Evolutionary conservation across 2,888 invertebrate genomes (phyloP), one percentile per base, ranked within the genome.

Genomic region (Synanthedon tipuliformis): DNA sequence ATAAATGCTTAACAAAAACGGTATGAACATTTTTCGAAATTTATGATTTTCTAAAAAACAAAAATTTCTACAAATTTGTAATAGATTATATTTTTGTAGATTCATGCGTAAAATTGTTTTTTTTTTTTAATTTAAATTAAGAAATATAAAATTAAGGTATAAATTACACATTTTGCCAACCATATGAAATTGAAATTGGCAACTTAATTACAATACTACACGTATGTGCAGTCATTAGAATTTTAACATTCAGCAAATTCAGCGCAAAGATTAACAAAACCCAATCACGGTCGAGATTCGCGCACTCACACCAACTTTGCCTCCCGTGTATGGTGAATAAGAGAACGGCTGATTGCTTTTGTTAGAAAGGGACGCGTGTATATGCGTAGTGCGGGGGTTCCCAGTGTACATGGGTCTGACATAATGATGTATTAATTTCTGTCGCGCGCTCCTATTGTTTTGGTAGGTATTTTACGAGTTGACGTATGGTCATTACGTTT

Each of bases 401-500:
- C 60, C 59, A 62, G 65, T 34, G 34, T 69, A 73, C 66, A 69
- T 87, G 87, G 78, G 75, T 74, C 77, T 87, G 87, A 86, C 87
- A 84, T 86, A 87, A 87, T 87, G 87, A 87, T 87, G 82, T 86
- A 87, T 87, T 87, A 87, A 87, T 87, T 86, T 86, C 84, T 84
- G 83, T 83, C 84, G 81, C 79, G 71, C 65, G 77, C 81, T 72
- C 62, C 82, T 68, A 83, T 87, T 87, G 86, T 86, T 85, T 85
- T 80, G 82, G 76, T 80, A 81, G 83, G 84, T 86, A 82, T 86
- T 85, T 85, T 81, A 80, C 78, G 73, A 67, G 64, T 74, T 85
- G 86, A 86, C 81, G 82, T 78, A 85, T 84, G 84, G 85, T 84
- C 86, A 86, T 86, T 83, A 86, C 69, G 79, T 81, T 84, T 86